phyloP scores from a whole-genome alignment of 2,113 vertebrate species.

The Enhydra lutris region DNA sequence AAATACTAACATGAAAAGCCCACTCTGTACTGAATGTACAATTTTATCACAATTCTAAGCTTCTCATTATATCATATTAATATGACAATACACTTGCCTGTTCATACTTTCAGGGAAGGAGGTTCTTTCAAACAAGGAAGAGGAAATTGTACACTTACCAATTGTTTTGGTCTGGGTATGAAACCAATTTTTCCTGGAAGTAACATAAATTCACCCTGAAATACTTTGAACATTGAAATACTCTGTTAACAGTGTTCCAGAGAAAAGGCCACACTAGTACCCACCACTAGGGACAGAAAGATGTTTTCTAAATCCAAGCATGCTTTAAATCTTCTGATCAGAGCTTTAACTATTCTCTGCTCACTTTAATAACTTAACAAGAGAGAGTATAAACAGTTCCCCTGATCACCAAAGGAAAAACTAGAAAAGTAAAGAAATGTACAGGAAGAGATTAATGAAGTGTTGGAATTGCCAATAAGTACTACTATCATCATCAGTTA shows the following conservation, averaged over 20 bases:
- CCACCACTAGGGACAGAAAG: neutral
- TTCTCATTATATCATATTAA: neutral
- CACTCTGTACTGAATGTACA: neutral
- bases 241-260: neutral
- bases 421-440: neutral
- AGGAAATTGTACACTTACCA: neutral
- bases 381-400: slow-evolving; percentile 16
- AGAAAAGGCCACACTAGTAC: neutral
- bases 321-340: neutral
- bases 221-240: neutral
- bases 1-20: neutral
- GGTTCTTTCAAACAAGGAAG: neutral
- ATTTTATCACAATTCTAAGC: slow-evolving; percentile 6
- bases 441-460: neutral
- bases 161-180: neutral
- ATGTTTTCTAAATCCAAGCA: neutral
- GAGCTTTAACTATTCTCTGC: neutral
- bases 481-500: neutral
- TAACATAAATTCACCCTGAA: neutral
- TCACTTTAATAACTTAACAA: slow-evolving; percentile 3
- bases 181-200: neutral
- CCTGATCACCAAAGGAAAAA: neutral
- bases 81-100: neutral
- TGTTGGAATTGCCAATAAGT: neutral
- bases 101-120: neutral